Conservation (phyloP, 1,140 invertebrate species). For the Psilanteris sp. region DNA sequence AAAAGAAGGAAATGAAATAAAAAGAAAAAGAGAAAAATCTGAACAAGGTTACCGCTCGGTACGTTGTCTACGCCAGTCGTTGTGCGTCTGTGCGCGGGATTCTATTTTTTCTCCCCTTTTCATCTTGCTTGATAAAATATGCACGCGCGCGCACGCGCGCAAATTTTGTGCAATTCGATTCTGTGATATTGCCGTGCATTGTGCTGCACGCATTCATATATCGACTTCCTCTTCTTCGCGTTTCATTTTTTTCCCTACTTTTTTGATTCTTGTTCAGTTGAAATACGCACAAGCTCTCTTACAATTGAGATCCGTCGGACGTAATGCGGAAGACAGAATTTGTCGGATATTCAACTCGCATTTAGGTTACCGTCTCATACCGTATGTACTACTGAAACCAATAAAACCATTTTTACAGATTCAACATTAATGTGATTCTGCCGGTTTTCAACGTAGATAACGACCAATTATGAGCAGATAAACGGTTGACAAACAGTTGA, state of each 20-base stretch:
- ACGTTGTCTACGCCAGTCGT: slow-evolving; percentile 41
- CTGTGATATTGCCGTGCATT: slow-evolving; percentile 26
- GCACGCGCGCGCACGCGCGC: slow-evolving; percentile 38
- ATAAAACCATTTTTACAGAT: too few relatives aligned
- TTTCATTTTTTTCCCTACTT: not conserved
- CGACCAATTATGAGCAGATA: too few relatives aligned
- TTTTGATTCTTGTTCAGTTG: too few relatives aligned
- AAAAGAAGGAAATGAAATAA: slow-evolving; percentile 65
- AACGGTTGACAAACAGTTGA: too few relatives aligned
- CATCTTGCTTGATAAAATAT: slow-evolving; percentile 28
- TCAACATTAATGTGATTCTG: too few relatives aligned
- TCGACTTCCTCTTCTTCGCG: not conserved
- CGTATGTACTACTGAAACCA: too few relatives aligned
- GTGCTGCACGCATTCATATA: slow-evolving; percentile 31
- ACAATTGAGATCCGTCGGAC: too few relatives aligned
- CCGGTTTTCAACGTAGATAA: too few relatives aligned
- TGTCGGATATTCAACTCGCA: too few relatives aligned
- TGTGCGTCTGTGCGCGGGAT: slow-evolving; percentile 30
- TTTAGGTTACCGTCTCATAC: too few relatives aligned
- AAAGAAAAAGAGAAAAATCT: slow-evolving; percentile 61
- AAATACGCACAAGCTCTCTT: too few relatives aligned
- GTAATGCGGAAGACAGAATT: too few relatives aligned
- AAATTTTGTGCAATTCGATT: slow-evolving; percentile 23
- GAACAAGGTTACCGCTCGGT: slow-evolving; percentile 57
- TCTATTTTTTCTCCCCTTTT: slow-evolving; percentile 30